Evolutionary conservation across 2,113 vertebrate species (phyloP).

Genomic region (Motacilla alba): DNA sequence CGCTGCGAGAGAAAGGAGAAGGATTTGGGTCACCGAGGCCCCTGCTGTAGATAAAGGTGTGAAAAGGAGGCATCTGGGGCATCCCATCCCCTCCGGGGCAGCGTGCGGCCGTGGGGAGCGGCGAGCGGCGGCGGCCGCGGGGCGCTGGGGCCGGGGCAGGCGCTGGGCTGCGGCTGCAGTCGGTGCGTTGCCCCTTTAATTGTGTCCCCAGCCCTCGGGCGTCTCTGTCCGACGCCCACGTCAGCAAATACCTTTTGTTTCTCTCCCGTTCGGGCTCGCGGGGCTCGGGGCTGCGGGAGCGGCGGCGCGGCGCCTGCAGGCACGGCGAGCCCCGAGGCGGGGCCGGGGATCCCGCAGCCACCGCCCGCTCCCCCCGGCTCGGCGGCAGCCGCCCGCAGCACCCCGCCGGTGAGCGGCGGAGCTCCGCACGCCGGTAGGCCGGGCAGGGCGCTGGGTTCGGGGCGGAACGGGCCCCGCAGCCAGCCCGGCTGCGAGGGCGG

Average conservation of each 20-base stretch:
- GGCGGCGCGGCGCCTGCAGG: not conserved
- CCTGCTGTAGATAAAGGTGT: not conserved
- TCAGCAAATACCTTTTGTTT: conserved; percentile 90
- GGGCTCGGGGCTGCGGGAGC: conserved; percentile 79
- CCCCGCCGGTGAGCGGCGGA: not conserved
- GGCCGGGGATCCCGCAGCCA: not conserved
- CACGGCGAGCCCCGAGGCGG: not conserved
- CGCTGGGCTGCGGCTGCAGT: conserved; percentile 47
- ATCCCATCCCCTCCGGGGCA: not conserved
- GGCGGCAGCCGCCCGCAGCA: not conserved
- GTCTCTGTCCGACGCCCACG: conserved; percentile 89
- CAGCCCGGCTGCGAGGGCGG: too few species aligned
- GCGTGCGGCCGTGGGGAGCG: not conserved
- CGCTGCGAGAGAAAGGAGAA: not conserved
- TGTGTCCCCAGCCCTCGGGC: not conserved
- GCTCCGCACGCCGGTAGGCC: too few species aligned
- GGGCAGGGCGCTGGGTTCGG: too few species aligned
- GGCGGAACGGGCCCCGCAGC: too few species aligned
- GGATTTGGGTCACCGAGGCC: conserved; percentile 3
- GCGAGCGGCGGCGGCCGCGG: not conserved
- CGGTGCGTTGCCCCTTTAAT: conserved; percentile 72
- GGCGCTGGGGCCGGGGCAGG: not conserved
- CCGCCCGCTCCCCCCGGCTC: not conserved
- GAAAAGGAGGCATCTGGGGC: not conserved
- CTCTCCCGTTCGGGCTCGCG: conserved; percentile 83